These are phyloP conservation scores for Taphrorychus bicolor DNA, from an alignment of 2,888 invertebrate genomes.

Conservation along the genomic window DNA sequence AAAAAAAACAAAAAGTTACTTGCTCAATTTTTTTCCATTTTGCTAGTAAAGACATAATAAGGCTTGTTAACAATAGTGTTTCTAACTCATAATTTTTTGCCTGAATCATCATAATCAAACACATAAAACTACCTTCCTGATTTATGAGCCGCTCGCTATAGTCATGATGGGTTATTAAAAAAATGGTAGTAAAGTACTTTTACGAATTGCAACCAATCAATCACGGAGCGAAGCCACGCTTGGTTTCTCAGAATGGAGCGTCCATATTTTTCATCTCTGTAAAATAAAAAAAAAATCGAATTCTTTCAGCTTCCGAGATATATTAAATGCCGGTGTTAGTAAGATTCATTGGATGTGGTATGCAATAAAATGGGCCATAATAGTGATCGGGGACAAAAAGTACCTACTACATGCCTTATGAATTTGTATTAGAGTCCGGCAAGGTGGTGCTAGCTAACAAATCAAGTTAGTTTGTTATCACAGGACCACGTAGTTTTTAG, in stretches of 20 bases:
- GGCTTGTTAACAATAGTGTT: too few relatives aligned
- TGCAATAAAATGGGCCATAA: neutral
- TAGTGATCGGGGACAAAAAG: neutral
- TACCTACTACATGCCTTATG: neutral
- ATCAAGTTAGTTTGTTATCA: too few relatives aligned
- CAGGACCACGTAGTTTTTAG: too few relatives aligned
- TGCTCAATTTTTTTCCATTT: too few relatives aligned
- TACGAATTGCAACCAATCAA: conserved; percentile 21
- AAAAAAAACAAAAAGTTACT: too few relatives aligned
- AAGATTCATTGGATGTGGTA: neutral
- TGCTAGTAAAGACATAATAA: too few relatives aligned
- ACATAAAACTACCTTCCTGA: neutral
- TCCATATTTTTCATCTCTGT: conserved; percentile 3
- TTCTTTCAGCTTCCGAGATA: conserved; percentile 4
- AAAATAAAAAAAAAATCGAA: neutral
- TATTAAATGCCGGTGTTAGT: neutral
- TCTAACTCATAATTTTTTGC: neutral
- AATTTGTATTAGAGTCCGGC: neutral
- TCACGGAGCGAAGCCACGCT: conserved; percentile 9
- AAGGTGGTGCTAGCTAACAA: too few relatives aligned
- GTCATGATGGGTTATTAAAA: conserved; percentile 16
- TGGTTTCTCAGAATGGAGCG: conserved; percentile 3
- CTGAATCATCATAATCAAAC: neutral
- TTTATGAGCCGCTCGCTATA: neutral
- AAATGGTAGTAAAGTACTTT: conserved; percentile 22